Conservation (phyloP, 1,140 invertebrate species). For the Dendroctonus valens region DNA sequence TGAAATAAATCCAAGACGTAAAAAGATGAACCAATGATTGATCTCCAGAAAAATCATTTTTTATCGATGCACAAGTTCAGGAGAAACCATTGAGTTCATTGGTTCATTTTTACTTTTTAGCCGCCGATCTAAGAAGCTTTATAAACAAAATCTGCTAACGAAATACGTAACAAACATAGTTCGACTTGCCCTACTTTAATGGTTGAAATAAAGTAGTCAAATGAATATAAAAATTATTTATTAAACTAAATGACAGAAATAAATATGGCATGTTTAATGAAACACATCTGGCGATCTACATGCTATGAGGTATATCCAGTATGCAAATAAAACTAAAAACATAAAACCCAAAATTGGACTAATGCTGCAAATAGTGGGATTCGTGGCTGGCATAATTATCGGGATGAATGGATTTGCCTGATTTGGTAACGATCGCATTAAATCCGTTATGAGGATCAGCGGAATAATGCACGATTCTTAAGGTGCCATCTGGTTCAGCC, state of each 20-base stretch:
- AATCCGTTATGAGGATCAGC: slow-evolving; percentile 50
- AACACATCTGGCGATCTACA: background rate
- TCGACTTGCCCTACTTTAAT: no score
- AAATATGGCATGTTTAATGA: slow-evolving; percentile 2
- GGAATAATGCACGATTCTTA: slow-evolving; percentile 47
- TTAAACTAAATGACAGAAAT: slow-evolving; percentile 8
- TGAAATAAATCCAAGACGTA: no score
- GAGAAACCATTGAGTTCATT: no score
- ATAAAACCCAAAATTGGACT: background rate
- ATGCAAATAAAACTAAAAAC: background rate
- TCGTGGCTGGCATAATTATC: slow-evolving; percentile 13
- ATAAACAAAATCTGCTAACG: no score
- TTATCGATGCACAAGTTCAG: no score
- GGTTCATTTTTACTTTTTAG: no score
- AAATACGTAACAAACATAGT: no score
- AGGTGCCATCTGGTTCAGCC: slow-evolving; percentile 40
- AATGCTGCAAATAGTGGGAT: background rate
- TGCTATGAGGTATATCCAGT: slow-evolving; percentile 3
- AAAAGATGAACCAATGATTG: no score
- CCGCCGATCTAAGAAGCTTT: no score
- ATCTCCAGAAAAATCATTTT: no score
- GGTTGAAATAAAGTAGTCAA: background rate
- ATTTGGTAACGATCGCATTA: slow-evolving; percentile 44
- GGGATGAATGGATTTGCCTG: slow-evolving; percentile 26
- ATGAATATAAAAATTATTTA: slow-evolving; percentile 12